Base-by-base conservation (phyloP, 2,888 invertebrate genomes). In the Parasteatoda lunata region DNA sequence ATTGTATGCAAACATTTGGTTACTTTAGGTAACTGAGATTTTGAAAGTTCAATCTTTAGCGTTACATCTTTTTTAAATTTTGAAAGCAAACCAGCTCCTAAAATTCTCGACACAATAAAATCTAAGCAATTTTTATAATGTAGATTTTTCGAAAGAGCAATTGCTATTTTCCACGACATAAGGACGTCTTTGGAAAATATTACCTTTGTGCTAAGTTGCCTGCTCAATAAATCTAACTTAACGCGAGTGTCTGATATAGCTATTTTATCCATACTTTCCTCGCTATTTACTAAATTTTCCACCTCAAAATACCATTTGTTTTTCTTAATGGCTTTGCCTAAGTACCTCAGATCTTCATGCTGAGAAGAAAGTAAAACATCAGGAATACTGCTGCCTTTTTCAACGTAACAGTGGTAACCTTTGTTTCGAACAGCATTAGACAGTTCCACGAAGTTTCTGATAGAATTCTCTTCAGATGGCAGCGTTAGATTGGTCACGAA, bases 71-170 rank as follows among this genome's bases (percentile, higher is more conserved):
- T 65, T 45, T 72, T 48, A n/a, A 66, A 47, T 30, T 80, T 80
- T 2, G 30, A 5, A 7, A 52, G 51, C 5, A 80, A 51, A 5
- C 80, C 80, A 2, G 66, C 59, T 1, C 51, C 30, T 49, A 15
- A 49, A 3, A 65, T 8, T 30, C 72, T 48, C 7, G 65, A 51
- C 13, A 80, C 30, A 5, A 72, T 65, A 1, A 0, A 45, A n/a
- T 80, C 64, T 9, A 80, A 51, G 13, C 4, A 51, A 4, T 47
- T 72, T 72, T 51, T 80, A 47, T 72, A 72, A 11, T 65, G 72
- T 5, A 80, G 72, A 13, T 65, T 65, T 65, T 80, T 80, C n/a
- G 65, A 15, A 15, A 80, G 45, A 3, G 72, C 80, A 11, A 80
- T 49, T 5, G 72, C 80, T 5, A 72, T 45, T 4, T 64, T 72